A percentile compares a stretch with the other conserved stretches of the same genome.
phyloP scores from a whole-genome alignment of 1,140 invertebrate species.

The Penaeus japonicus region DNA sequence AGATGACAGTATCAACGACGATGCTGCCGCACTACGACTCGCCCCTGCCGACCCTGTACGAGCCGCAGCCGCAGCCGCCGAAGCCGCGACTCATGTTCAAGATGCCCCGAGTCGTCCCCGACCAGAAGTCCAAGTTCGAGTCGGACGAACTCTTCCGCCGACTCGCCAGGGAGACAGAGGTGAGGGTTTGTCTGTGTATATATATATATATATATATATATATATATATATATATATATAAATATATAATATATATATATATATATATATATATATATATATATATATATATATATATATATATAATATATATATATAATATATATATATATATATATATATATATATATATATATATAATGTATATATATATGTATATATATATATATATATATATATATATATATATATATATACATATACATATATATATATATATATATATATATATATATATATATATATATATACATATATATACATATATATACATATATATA shows the following conservation, averaged over 20 bases:
- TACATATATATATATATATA: conserved; percentile 4
- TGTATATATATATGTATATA: neutral
- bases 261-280: neutral
- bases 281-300: conserved; percentile 6
- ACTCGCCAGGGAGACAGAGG: too few relatives aligned
- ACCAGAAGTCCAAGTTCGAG: too few relatives aligned
- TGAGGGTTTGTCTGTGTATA: too few relatives aligned
- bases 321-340: neutral
- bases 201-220: neutral
- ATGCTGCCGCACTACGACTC: too few relatives aligned
- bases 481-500: neutral
- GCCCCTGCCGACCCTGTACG: too few relatives aligned
- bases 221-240: neutral
- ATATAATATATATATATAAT: neutral
- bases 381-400: conserved; percentile 9
- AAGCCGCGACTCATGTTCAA: too few relatives aligned
- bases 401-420: neutral
- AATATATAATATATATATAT: neutral
- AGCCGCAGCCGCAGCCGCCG: too few relatives aligned
- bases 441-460: neutral
- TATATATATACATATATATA: neutral
- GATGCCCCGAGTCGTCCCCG: too few relatives aligned
- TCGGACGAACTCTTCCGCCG: too few relatives aligned
- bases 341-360: conserved; percentile 13
- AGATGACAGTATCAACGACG: too few relatives aligned